phyloP scores from a whole-genome alignment of 2,888 invertebrate species.

The Listrodromus nycthemerus region DNA sequence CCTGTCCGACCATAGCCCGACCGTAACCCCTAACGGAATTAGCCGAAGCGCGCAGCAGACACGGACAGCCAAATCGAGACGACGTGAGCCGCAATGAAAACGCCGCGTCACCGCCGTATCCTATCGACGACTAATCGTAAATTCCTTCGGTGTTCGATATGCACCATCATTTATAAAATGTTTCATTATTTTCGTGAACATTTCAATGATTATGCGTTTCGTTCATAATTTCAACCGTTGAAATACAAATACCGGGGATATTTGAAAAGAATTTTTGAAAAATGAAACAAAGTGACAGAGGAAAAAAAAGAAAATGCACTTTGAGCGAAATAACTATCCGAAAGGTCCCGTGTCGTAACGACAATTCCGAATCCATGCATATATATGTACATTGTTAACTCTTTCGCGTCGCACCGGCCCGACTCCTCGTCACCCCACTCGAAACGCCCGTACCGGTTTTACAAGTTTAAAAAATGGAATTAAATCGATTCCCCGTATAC shows the following conservation, averaged over 20 bases:
- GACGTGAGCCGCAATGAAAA: slow-evolving; percentile 24
- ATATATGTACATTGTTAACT: background rate
- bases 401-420: background rate
- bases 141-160: background rate
- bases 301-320: slow-evolving; percentile 32
- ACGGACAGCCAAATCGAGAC: background rate
- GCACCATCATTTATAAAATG: background rate
- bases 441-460: background rate
- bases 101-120: slow-evolving; percentile 13
- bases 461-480: background rate
- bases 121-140: slow-evolving; percentile 8
- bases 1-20: slow-evolving; percentile 65
- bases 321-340: slow-evolving; percentile 14
- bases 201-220: too few relatives aligned
- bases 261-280: slow-evolving; percentile 14
- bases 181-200: too few relatives aligned
- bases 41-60: slow-evolving; percentile 46
- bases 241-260: slow-evolving; percentile 18
- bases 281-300: background rate
- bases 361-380: slow-evolving; percentile 2
- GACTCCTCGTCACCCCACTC: background rate
- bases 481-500: background rate
- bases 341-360: background rate
- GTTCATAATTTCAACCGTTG: slow-evolving; percentile 17
- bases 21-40: slow-evolving; percentile 69